Base-by-base conservation (phyloP, 2,797 vertebrate species). In the Enteromius treurensis region DNA sequence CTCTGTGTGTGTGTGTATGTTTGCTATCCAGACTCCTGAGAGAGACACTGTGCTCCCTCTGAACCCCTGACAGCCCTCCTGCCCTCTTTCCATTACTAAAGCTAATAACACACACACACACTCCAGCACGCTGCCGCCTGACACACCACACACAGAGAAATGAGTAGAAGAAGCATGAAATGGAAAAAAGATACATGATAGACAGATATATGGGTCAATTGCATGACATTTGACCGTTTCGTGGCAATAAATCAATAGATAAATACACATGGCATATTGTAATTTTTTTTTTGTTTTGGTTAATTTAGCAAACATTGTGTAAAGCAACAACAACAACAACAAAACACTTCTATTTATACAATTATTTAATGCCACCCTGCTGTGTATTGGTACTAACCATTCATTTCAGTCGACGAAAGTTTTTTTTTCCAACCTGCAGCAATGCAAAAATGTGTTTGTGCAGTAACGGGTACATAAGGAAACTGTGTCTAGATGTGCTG, bases 61-160 rank as follows among this genome's bases (percentile, higher is more conserved):
- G 87, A 92, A 90, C 91, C 90, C 82, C 80, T 90, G 88, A 89
- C 91, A 90, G 94, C 92, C 91, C 92, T 87, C 88, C 91, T 90
- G 68, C 80, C 80, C 87, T 90, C 91, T 91, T 92, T 91, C 93
- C 93, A 93, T 94, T 95, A 97, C 95, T 95, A 94, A 92, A 91
- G 85, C 65, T 92, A 92, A 93, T 91, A 88, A 92, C 91, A 93
- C 92, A 88, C 94, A 92, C 88, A 90, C 93, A 90, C 92, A 90
- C 91, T 90, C 84, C 73, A 84, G 88, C 90, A 89, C 47, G 89
- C 77, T 86, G 88, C 92, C 93, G 92, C 60, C 91, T 92, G 92
- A 92, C 92, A 92, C 89, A 92, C 89, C 89, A 77, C 80, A 91
- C 40, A 78, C 23, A 65, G 23, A 65, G 15, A 78, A 40, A 77